A percentile compares a stretch with the other conserved stretches of the same genome.
Conservation (phyloP, 2,113 vertebrate genomes). For the Recurvirostra avosetta region DNA sequence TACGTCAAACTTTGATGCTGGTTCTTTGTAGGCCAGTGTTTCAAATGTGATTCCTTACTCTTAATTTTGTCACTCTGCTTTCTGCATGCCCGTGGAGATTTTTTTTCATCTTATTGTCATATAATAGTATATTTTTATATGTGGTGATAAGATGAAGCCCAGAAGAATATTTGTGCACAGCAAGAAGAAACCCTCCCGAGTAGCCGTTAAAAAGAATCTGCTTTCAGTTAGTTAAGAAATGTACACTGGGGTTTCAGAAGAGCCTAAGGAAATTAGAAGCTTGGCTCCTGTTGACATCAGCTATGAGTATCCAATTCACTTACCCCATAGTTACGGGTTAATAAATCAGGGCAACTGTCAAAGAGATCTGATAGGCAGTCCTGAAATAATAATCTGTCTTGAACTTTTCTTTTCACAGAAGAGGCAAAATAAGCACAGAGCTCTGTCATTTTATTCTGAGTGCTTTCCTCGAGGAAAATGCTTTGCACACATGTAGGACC, state of each 20-base stretch:
- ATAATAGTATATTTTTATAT: background rate
- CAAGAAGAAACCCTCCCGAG: background rate
- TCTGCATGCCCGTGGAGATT: background rate
- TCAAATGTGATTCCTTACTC: background rate
- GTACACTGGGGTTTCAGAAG: background rate
- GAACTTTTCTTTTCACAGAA: background rate
- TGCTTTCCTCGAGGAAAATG: background rate
- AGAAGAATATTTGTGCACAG: background rate
- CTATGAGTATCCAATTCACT: background rate
- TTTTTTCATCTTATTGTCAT: background rate
- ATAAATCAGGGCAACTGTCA: background rate
- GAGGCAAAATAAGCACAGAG: background rate
- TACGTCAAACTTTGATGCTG: background rate
- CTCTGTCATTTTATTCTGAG: background rate
- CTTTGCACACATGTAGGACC: background rate
- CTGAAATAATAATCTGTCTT: slow-evolving; percentile 2
- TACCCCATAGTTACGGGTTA: background rate
- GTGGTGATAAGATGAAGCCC: background rate
- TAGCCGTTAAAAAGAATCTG: background rate
- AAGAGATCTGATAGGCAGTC: background rate
- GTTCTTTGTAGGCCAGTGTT: background rate
- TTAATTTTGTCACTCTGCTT: background rate
- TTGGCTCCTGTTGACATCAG: background rate
- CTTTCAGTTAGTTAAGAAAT: slow-evolving; percentile 11
- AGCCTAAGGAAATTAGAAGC: background rate